Base-by-base conservation (phyloP, 1,140 invertebrate species). In the Neoseiulus cucumeris region DNA sequence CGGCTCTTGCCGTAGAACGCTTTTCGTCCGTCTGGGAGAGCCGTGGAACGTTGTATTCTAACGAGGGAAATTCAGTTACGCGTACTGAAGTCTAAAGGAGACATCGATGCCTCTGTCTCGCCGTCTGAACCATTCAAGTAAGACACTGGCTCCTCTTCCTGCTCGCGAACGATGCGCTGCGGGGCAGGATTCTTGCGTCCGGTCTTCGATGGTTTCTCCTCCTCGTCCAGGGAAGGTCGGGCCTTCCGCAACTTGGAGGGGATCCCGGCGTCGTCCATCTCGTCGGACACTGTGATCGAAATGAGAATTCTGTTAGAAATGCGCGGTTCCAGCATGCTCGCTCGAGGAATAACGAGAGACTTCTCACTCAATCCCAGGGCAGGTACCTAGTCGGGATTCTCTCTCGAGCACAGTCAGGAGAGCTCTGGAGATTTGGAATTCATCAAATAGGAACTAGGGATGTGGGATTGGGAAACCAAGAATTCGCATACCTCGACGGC, bases 131-230 rank as follows among this genome's bases (percentile, higher is more conserved):
- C 51, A 20, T 33, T 25, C 25, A 59, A 33, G 33, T 59, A 25
- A 33, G 33, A 59, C 12, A 33, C 25, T 33, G 51, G 25, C 22
- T 29, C 51, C 22, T 59, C 51, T 33, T 59, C 51, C 33, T 59
- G 25, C 17, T 33, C 51, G 17, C 51, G 14, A 17, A 59, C 51
- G 51, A 59, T 59, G 51, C 51, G 51, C 22, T 59, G 51, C 33
- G 51, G 51, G 22, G 51, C 51, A 25, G 51, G 51, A 59, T 59
- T 59, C 22, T 59, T 59, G 33, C 51, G 51, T 59, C 25, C 51
- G 25, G 33, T 25, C 22, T 59, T 59, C 51, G 33, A 59, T 4
- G 51, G 51, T 14, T 33, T 25, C 22, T 59, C 51, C 22, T 59
- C 51, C 9, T 59, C 51, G 22, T 59, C 51, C 14, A 33, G n/a